Conservation (phyloP, 2,113 vertebrate genomes). For the Salminus brasiliensis region DNA sequence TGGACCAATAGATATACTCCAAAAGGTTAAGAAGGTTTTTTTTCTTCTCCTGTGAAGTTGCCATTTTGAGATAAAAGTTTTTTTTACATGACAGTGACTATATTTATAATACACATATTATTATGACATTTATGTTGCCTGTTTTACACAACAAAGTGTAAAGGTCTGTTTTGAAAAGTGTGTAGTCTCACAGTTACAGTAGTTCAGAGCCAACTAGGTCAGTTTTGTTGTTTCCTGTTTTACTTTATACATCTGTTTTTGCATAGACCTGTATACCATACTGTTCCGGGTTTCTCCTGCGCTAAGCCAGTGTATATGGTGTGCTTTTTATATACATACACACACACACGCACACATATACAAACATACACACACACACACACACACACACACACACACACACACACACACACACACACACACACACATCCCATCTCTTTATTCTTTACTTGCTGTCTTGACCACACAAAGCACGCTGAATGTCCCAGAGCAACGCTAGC, state of each 20-base stretch:
- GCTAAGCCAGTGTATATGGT: neutral
- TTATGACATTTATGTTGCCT: too few species aligned
- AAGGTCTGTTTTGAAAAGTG: neutral
- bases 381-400: too few species aligned
- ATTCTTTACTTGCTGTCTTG: slow-evolving; percentile 30
- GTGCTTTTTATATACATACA: neutral
- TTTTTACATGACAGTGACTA: too few species aligned
- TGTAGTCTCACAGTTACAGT: neutral
- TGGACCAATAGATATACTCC: too few species aligned
- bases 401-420: slow-evolving; percentile 28
- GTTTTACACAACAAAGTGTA: too few species aligned
- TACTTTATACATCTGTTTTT: neutral
- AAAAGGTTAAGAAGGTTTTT: too few species aligned
- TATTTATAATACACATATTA: too few species aligned
- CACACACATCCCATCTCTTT: slow-evolving; percentile 13
- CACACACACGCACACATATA: too few species aligned
- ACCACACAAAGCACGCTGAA: slow-evolving; percentile 44
- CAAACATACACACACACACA: neutral
- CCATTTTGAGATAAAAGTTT: too few species aligned
- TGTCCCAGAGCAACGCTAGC: slow-evolving; percentile 29
- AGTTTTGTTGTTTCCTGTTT: neutral
- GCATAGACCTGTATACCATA: neutral
- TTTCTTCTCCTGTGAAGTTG: too few species aligned
- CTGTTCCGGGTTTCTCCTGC: neutral
- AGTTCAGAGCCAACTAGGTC: neutral